A percentile compares a stretch with the other conserved stretches of the same genome.
phyloP scores from a whole-genome alignment of 2,888 invertebrate species.

The Hofmannophila pseudospretella region DNA sequence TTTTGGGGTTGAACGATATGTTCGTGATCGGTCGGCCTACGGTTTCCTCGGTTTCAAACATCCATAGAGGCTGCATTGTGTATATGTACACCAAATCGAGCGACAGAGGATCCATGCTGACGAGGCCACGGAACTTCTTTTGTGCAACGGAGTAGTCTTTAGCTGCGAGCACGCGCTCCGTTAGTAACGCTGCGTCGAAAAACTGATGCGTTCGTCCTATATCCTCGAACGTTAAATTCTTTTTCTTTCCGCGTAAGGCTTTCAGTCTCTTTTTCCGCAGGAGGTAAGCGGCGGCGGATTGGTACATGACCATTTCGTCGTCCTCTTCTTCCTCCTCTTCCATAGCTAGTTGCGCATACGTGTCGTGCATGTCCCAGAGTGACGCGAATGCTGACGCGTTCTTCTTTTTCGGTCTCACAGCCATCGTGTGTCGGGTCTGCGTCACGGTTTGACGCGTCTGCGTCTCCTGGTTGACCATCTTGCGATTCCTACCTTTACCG shows the following conservation, averaged over 20 bases:
- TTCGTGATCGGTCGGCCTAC: conserved; percentile 76
- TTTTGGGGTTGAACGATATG: conserved; percentile 82
- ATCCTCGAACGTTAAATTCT: conserved; percentile 43
- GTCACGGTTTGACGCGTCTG: conserved; percentile 80
- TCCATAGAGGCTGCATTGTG: conserved; percentile 82
- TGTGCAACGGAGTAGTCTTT: conserved; percentile 82
- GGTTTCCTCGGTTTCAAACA: conserved; percentile 73
- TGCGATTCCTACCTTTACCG: conserved; percentile 82
- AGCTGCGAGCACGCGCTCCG: conserved; percentile 85
- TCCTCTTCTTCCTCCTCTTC: conserved; percentile 39
- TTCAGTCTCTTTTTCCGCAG: conserved; percentile 46
- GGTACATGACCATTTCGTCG: conserved; percentile 69
- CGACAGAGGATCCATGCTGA: conserved; percentile 79
- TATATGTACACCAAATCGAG: conserved; percentile 82
- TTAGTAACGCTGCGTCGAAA: conserved; percentile 79
- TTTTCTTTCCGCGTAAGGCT: conserved; percentile 8
- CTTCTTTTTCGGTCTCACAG: conserved; percentile 69
- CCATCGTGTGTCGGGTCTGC: conserved; percentile 81
- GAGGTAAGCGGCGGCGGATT: conserved; percentile 46
- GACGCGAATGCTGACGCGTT: conserved; percentile 83
- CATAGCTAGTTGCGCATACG: conserved; percentile 71
- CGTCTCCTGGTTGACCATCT: conserved; percentile 81
- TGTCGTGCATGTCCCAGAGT: conserved; percentile 88
- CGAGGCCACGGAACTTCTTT: conserved; percentile 83
- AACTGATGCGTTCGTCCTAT: conserved; percentile 61